Percentiles rank a stretch among this genome's conserved stretches.
Conservation (phyloP, 2,797 vertebrate genomes). For the Lophotriccus pileatus region DNA sequence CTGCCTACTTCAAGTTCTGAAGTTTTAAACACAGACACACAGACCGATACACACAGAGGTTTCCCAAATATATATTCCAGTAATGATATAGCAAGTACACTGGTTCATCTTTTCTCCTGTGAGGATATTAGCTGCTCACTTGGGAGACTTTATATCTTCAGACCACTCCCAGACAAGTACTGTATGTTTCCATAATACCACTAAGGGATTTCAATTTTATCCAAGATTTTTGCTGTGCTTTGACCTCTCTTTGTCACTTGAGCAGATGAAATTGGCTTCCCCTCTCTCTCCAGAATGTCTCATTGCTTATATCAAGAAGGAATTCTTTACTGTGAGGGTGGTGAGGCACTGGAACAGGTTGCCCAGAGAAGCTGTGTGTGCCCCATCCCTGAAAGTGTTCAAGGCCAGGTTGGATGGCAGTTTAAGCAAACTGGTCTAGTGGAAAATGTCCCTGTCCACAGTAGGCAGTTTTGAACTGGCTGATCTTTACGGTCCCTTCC, state of each 20-base stretch:
- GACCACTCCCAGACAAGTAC: background rate
- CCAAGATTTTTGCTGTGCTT: background rate
- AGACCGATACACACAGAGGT: background rate
- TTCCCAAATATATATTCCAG: background rate
- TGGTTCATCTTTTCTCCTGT: background rate
- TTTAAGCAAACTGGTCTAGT: background rate
- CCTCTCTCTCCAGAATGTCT: background rate
- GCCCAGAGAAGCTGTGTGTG: background rate
- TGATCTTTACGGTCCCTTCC: background rate
- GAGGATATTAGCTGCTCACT: background rate
- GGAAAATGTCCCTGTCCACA: background rate
- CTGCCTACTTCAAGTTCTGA: background rate
- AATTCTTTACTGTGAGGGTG: background rate
- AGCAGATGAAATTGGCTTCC: background rate
- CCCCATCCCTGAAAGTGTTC: background rate
- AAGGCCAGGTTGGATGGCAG: background rate
- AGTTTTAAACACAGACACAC: background rate
- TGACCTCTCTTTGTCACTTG: background rate
- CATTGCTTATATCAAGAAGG: background rate
- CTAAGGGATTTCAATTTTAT: background rate
- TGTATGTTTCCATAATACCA: background rate
- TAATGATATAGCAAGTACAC: background rate
- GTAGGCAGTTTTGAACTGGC: background rate
- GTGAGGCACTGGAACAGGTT: background rate
- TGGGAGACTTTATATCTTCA: background rate